phyloP scores from a whole-genome alignment of 2,113 vertebrate genomes.

The Lagopus muta region DNA sequence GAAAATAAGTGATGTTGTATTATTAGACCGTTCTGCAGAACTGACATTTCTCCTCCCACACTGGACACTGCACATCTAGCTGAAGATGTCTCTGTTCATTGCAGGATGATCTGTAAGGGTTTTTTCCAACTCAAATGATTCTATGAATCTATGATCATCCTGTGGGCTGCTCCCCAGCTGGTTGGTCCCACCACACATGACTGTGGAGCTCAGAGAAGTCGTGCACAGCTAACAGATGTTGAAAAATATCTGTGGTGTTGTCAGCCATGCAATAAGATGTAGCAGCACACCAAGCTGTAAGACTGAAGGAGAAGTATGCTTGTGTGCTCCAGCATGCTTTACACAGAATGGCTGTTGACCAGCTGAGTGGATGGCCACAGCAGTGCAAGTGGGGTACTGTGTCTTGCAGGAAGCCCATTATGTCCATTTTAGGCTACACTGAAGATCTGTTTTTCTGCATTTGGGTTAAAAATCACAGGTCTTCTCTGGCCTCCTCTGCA shows the following conservation, averaged over 20 bases:
- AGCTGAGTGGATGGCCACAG: not conserved
- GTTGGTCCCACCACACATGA: rapidly evolving
- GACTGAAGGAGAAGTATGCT: too few species aligned
- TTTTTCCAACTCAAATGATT: too few species aligned
- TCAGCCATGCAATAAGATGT: not conserved
- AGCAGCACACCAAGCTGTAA: not conserved
- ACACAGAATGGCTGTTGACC: rapidly evolving
- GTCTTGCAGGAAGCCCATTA: not conserved
- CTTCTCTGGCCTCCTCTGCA: not conserved
- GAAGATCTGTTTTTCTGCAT: not conserved
- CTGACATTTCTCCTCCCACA: not conserved
- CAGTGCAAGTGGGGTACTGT: not conserved
- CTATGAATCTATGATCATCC: too few species aligned
- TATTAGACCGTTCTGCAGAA: not conserved
- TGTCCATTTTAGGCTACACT: not conserved
- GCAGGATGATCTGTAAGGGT: too few species aligned
- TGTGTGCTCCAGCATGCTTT: not conserved
- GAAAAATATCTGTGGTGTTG: not conserved
- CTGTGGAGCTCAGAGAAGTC: not conserved
- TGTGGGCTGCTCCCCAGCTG: not conserved
- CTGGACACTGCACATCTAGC: not conserved
- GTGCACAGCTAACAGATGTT: not conserved
- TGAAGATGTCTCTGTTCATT: too few species aligned
- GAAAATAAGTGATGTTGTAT: not conserved
- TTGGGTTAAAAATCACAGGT: not conserved